Percentiles rank a stretch among this genome's conserved stretches.
Evolutionary conservation across 1,140 invertebrate species (phyloP).

Genomic region (Temnothorax nylanderi): DNA sequence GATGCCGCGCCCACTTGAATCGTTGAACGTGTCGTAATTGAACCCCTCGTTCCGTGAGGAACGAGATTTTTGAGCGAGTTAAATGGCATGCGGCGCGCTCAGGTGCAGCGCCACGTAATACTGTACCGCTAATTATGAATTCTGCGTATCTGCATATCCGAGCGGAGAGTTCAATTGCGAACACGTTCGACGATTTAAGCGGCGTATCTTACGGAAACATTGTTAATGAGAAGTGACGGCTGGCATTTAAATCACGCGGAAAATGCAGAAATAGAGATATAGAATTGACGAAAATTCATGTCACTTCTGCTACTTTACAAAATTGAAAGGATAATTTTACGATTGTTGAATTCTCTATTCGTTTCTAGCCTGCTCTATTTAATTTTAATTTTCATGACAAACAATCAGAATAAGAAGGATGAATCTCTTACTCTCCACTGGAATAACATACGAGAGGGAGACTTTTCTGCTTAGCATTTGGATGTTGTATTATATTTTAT

Average conservation of each 20-base stretch:
- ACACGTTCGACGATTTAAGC: neutral
- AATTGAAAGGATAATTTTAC: neutral
- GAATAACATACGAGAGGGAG: neutral
- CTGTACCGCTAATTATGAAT: constrained; percentile 21
- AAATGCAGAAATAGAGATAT: neutral
- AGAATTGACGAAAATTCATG: neutral
- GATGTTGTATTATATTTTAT: neutral
- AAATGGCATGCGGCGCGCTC: neutral
- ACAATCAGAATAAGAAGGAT: neutral
- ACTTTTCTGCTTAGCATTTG: neutral
- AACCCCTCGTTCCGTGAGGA: constrained; percentile 20
- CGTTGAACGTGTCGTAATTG: constrained; percentile 55
- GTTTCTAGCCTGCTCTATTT: neutral
- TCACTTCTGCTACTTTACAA: neutral
- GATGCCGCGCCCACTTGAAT: constrained; percentile 54
- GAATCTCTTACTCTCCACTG: neutral
- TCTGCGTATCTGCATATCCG: neutral
- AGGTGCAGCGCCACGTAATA: neutral
- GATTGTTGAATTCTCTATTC: neutral
- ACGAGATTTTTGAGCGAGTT: constrained; percentile 38
- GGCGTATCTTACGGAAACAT: constrained; percentile 14
- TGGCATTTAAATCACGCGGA: neutral
- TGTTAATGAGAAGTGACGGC: constrained; percentile 3
- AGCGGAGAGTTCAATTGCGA: neutral
- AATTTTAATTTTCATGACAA: neutral